phyloP scores from a whole-genome alignment of 2,113 vertebrate genomes.

The Uria aalge region DNA sequence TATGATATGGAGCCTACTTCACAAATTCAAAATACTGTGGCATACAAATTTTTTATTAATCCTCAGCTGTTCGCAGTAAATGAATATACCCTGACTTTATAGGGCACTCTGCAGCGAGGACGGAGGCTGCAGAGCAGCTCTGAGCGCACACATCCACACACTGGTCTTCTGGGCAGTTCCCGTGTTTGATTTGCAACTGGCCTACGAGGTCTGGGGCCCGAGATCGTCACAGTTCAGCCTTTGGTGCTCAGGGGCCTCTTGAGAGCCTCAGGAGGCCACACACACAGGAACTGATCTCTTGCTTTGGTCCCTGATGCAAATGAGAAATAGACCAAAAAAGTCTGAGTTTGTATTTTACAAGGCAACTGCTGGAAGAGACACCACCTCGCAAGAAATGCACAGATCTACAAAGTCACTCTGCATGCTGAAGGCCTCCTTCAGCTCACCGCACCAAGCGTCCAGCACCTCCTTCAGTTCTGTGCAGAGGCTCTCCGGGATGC shows the following conservation, averaged over 20 bases:
- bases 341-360: slow-evolving; percentile 63
- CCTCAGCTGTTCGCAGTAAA: neutral
- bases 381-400: slow-evolving; percentile 73
- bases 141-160: accelerated
- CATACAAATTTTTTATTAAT: neutral
- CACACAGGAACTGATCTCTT: accelerated
- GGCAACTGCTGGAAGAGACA: slow-evolving; percentile 81
- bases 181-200: accelerated
- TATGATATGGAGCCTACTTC: accelerated
- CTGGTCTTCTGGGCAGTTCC: accelerated
- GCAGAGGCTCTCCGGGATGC: slow-evolving; percentile 81
- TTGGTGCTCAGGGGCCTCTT: neutral
- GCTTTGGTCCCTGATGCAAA: neutral
- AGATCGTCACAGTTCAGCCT: neutral
- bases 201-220: accelerated
- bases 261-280: accelerated
- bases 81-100: neutral
- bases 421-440: slow-evolving; percentile 72
- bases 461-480: slow-evolving; percentile 54
- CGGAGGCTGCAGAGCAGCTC: neutral
- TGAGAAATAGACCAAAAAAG: neutral
- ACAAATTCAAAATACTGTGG: neutral
- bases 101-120: accelerated
- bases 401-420: slow-evolving; percentile 83
- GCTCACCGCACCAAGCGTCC: slow-evolving; percentile 74